Percentiles rank a stretch among this genome's conserved stretches.
Evolutionary conservation across 2,797 vertebrate species (phyloP).

Genomic region (Clarias pachynema): DNA sequence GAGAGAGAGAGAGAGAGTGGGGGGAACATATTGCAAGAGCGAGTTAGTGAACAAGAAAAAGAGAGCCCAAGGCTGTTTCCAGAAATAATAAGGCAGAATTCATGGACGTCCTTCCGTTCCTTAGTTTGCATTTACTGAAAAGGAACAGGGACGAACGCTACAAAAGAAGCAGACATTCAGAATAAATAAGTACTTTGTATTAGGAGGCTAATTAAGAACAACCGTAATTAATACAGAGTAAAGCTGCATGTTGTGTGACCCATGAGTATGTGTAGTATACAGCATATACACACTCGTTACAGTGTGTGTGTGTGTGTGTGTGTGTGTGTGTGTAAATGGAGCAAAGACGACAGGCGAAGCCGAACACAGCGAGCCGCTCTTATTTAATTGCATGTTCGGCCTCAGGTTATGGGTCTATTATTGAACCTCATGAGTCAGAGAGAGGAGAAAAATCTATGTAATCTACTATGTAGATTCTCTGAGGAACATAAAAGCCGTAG

Average conservation of each 20-base stretch:
- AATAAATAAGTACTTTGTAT: conserved; percentile 30
- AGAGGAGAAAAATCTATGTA: conserved; percentile 66
- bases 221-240: conserved; percentile 67
- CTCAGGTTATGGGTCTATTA: conserved; percentile 34
- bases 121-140: background rate
- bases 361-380: background rate
- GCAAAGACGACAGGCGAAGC: background rate
- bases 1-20: background rate
- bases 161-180: background rate
- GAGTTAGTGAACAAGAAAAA: background rate
- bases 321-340: background rate
- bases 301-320: background rate
- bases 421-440: background rate
- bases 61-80: conserved; percentile 38
- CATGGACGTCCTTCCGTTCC: conserved; percentile 17
- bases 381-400: conserved; percentile 80
- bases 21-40: conserved; percentile 2
- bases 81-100: conserved; percentile 43
- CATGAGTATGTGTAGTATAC: background rate
- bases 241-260: conserved; percentile 62
- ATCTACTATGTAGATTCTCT: conserved; percentile 71
- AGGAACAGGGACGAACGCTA: background rate
- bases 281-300: too few species aligned
- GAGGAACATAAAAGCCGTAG: conserved; percentile 66
- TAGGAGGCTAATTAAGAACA: conserved; percentile 69